Base-by-base conservation (phyloP, 2,888 invertebrate genomes). In the Mesoligia furuncula region DNA sequence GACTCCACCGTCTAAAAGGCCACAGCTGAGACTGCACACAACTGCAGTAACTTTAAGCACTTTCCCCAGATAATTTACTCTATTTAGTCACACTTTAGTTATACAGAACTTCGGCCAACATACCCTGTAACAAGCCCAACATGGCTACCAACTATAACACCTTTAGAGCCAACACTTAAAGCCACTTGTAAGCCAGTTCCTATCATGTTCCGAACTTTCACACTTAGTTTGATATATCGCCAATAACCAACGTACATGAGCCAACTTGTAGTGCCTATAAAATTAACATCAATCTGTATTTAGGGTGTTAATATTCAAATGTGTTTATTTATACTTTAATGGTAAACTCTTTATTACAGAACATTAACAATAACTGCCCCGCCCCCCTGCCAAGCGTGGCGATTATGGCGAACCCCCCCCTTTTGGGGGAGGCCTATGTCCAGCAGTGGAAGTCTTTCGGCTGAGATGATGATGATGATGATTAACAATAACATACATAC, bases 151-250 rank as follows among this genome's bases (percentile, higher is more conserved):
- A 84, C 78, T 84, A 79, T 71, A 85, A 86, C 87, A 85, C 85
- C 85, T 79, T 42, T 7, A 36, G 13, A 75, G 62, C 84, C 75
- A 77, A 83, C 64, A 84, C 85, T 85, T 84, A 84, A 76, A 73
- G 76, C 84, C 70, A 73, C 85, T 80, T 70, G 80, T 87, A 85
- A 85, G 87, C 87, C 80, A 87, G 87, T 86, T 87, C 73, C 73
- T 84, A 80, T 80, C 87, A 80, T 85, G 80, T 70, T 69, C 27
- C 61, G 39, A 93, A 93, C 90, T 93, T 94, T 85, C 84, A 87
- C 91, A 91, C 91, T 94, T 92, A 89, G 82, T 85, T 88, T 92
- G 91, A 93, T 91, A 90, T 92, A 93, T 89, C 86, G 87, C 89
- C 88, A 76, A 88, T 87, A 88, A 84, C 78, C 76, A 79, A 75